Evolutionary conservation across 1,140 invertebrate species (phyloP), one percentile per base, ranked within the genome.

Genomic region (Cotesia chilonis): DNA sequence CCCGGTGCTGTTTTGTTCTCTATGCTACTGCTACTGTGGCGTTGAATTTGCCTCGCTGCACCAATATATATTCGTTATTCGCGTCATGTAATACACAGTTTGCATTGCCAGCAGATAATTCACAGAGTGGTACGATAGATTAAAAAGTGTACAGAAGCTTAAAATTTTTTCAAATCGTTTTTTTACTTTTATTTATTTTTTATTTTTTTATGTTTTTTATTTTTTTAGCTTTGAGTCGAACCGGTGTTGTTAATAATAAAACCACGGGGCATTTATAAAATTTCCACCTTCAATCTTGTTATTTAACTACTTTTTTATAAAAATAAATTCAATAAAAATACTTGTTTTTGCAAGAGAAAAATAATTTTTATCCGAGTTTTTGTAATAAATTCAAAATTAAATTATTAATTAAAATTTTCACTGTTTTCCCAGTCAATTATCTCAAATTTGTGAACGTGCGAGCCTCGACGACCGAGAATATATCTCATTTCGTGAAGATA

Each of bases 1-100:
- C 83, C 66, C 80, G 79, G 79, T 82, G 82, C 84, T 84, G 81
- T 83, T 80, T 77, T 75, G 79, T 65, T 65, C 75, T 74, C 63
- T 65, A 9, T 57, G 41, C 41, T 47, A 47, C 41, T 47, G 41
- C 10, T 47, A 47, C 41, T 47, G 5, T 7, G 6, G 51, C 66
- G 67, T 20, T 68, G 36, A 52, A 72, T 72, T 72, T 63, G 57
- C 52, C 64, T 52, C 36, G 28, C 37, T 59, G 55, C 55, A 68
- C 59, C 57, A 66, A 72, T 72, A 68, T 61, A 57, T 52, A 75
- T 68, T 47, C 57, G 59, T 57, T 72, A 72, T 72, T 68, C 38
- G 38, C 64, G 35, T 72, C 55, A 59, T 67, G 38, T 66, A 51
- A 41, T 61, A 73, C 75, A 75, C 73, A 76, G 72, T 72, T 75